Base-by-base conservation (phyloP, 2,888 invertebrate genomes). In the Tuta absoluta region DNA sequence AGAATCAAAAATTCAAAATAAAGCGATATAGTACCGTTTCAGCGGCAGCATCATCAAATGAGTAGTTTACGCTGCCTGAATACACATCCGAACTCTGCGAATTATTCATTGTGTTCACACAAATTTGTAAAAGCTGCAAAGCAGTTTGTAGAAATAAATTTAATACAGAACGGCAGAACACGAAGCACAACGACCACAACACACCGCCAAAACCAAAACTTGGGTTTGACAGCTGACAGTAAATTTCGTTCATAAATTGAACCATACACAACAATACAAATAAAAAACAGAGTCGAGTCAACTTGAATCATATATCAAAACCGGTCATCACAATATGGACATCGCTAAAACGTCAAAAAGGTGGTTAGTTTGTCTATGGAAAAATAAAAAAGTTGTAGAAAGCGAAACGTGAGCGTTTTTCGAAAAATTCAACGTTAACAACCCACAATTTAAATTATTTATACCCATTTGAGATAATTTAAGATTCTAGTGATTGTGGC, bases 21-120 rank as follows among this genome's bases (percentile, higher is more conserved):
- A 33, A 10, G 12, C 19, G 28, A 48, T 81, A 82, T 85, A 83
- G 86, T 86, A 86, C 86, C 69, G 64, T 70, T 17, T 66, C 53
- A 61, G 58, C 51, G 59, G 58, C 60, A 60, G 68, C 67, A 65
- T 74, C 76, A 66, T 73, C 69, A 68, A 51, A 68, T 63, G 73
- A 72, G 62, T 70, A 67, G 60, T 75, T 75, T 14, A 72, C 72
- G 37, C 70, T 76, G 65, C 80, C 78, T 0, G 80, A 79, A 62
- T 84, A 79, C 62, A 81, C 75, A 63, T 85, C 82, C 0, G 85
- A 86, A 68, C 79, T 84, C 64, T 84, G 84, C 14, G 87, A 87
- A 68, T 84, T 73, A 67, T 87, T 78, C 87, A 87, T 87, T 23
- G 56, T 57, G 8, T 11, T 38, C 38, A 38, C 12, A 38, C 1